A percentile compares a stretch with the other conserved stretches of the same genome.
These are phyloP conservation scores for Pandemis heparana DNA, from an alignment of 2,888 invertebrate species.

Conservation along the genomic window DNA sequence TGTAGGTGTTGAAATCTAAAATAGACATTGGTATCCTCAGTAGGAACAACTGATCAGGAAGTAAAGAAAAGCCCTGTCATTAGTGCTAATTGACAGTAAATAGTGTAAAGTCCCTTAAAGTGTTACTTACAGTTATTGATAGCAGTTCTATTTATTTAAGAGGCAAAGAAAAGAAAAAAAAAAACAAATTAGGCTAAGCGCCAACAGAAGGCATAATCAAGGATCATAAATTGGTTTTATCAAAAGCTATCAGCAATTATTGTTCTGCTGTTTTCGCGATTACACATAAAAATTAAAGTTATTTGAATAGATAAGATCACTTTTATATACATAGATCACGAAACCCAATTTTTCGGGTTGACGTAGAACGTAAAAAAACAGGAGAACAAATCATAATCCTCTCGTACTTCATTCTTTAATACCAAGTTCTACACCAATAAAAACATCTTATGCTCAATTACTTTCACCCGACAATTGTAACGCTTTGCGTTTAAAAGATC, in stretches of 20 bases:
- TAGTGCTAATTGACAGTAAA: background rate
- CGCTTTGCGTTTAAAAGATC: no score
- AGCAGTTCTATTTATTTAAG: background rate
- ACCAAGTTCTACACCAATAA: no score
- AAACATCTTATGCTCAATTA: no score
- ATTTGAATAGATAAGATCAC: background rate
- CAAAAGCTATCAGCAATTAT: background rate
- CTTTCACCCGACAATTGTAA: no score
- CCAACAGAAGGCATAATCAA: background rate
- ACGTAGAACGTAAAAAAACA: no score
- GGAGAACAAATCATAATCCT: no score
- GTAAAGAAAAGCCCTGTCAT: background rate
- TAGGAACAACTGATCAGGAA: no score
- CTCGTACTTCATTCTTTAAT: no score
- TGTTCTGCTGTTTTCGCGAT: background rate
- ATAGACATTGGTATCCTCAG: no score
- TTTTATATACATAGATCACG: background rate
- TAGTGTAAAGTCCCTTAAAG: background rate
- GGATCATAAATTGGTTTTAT: conserved; percentile 1
- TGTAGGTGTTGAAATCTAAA: no score
- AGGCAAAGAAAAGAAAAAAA: conserved; percentile 22
- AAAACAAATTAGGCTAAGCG: background rate
- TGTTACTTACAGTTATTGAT: background rate
- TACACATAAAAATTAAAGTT: background rate
- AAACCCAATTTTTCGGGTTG: no score